Base-by-base conservation (phyloP, 2,113 vertebrate species). In the Microtus montanus region DNA sequence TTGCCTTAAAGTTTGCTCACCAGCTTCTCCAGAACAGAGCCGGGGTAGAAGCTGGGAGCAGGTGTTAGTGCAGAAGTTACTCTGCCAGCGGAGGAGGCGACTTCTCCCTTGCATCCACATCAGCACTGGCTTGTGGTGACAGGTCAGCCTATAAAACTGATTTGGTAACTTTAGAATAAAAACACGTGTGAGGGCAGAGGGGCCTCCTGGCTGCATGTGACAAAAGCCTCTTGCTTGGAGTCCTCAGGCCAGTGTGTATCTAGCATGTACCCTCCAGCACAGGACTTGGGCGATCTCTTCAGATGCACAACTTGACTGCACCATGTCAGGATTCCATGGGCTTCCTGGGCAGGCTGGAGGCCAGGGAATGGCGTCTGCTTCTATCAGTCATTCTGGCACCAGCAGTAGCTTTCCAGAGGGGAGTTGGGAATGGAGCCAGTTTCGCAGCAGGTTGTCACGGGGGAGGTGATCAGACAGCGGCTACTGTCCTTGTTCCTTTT, bases 301-400 rank as follows among this genome's bases (percentile, higher is more conserved):
- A 90, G 94, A 91, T 75, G 82, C 68, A 63, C 49, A 73, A 7
- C 30, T 30, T 44, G 61, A 58, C 68, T 58, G 38, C 0, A 1
- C 61, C 84, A 85, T 80, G 77, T 88, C 79, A 84, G 89, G 86
- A 73, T 24, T 74, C 94, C 2, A 1, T n/a, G 78, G 66, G 75
- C 33, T 10, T 75, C 49, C 20, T 61, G 12, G 38, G 73, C 19
- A 44, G 63, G 73, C 89, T 35, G 38, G 82, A 83, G 70, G 82
- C 74, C 92, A 92, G 92, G 80, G 96, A 90, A 90, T 95, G 87
- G 52, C 38, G 24, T 92, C 49, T 41, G 20, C 70, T 47, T 63
- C 89, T 44, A 70, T 89, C 26, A 49, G 91, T 91, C 93, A 78
- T 77, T 49, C 73, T 64, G 85, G 94, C 3, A 0, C 89, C 96